Evolutionary conservation across 2,797 vertebrate species (phyloP).

Genomic region (Sciaenops ocellatus): DNA sequence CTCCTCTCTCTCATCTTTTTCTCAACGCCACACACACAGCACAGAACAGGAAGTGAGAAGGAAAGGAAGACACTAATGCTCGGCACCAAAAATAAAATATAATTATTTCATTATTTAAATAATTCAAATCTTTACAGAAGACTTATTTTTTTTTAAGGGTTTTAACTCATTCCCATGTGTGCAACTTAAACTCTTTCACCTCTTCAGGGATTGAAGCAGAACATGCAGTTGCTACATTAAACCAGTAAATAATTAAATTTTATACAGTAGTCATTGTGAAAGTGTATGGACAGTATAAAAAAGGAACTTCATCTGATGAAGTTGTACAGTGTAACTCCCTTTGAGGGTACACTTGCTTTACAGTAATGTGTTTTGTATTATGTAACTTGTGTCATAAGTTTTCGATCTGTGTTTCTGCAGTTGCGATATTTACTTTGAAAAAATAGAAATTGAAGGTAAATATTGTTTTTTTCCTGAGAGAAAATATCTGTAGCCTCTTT

Average conservation of each 20-base stretch:
- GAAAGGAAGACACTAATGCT: neutral
- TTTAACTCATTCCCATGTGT: neutral
- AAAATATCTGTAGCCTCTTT: neutral
- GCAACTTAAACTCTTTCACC: neutral
- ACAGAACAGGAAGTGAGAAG: neutral
- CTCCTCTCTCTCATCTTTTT: slow-evolving; percentile 30
- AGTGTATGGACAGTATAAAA: neutral
- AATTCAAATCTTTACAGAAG: neutral
- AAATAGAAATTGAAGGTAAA: neutral
- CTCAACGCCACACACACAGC: neutral
- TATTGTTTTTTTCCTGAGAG: neutral
- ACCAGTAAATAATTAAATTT: neutral
- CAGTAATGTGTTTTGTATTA: neutral
- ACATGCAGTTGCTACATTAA: neutral
- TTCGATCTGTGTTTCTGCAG: neutral
- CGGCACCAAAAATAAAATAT: neutral
- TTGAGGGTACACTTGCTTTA: neutral
- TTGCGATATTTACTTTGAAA: neutral
- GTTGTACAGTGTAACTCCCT: neutral
- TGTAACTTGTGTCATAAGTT: neutral
- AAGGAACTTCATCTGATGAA: neutral
- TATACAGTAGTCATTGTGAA: neutral
- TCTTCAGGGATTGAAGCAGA: neutral
- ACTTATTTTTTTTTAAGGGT: neutral
- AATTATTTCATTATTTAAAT: neutral